These are phyloP conservation scores for Upupa epops DNA, from an alignment of 2,113 vertebrate genomes.

Conservation along the genomic window DNA sequence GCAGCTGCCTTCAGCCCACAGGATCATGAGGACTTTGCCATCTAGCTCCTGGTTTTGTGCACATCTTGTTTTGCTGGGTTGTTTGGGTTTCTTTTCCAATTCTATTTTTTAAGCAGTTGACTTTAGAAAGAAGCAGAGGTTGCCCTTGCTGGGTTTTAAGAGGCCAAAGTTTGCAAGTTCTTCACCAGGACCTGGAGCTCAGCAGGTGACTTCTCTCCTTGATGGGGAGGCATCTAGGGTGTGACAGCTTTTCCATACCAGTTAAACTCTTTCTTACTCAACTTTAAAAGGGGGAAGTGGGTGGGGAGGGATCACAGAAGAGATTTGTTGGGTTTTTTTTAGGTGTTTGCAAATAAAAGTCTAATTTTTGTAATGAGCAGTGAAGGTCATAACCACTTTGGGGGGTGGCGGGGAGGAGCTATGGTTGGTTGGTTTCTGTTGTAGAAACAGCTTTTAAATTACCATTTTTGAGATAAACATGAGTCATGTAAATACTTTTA, in stretches of 20 bases:
- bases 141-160: not conserved
- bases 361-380: constrained; percentile 68
- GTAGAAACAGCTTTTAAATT: constrained; percentile 42
- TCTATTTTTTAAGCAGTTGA: not conserved
- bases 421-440: constrained; percentile 18
- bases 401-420: not conserved
- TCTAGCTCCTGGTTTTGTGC: constrained; percentile 63
- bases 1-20: constrained; percentile 88
- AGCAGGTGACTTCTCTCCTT: not conserved
- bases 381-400: constrained; percentile 1
- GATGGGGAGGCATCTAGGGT: not conserved
- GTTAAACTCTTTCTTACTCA: constrained; percentile 57
- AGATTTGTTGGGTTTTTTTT: constrained; percentile 19
- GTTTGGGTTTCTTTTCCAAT: not conserved
- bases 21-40: constrained; percentile 86
- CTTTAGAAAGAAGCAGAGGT: not conserved
- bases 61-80: not conserved
- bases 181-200: not conserved
- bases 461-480: not conserved
- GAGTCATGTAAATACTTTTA: constrained; percentile 35
- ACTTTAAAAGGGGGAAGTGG: not conserved
- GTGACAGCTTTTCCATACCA: constrained; percentile 11
- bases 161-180: constrained; percentile 39
- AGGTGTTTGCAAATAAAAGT: constrained; percentile 54
- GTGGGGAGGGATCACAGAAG: not conserved